Base-by-base conservation (phyloP, 2,888 invertebrate genomes). In the Mechanitis messenoides region DNA sequence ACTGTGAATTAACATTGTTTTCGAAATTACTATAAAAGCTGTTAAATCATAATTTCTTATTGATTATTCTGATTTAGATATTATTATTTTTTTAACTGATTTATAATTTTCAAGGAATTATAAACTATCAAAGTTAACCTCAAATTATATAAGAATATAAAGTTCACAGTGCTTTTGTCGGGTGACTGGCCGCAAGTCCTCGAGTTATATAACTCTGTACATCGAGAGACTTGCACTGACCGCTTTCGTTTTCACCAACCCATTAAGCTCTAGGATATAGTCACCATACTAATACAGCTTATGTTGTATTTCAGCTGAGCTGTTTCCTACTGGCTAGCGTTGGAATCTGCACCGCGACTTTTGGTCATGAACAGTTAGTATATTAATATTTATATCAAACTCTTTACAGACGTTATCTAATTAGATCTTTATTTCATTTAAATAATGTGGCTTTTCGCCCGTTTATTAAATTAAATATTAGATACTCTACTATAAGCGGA, bases 341-440 rank as follows among this genome's bases (percentile, higher is more conserved):
- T 82, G 87, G 85, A 72, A 79, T 85, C 81, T 83, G 85, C 85
- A 74, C 82, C 75, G 89, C 89, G 81, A 90, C 90, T 80, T 90
- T 90, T 79, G 89, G 89, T 78, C 76, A 80, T 78, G 87, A 89
- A 85, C 89, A 89, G 90, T 90, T 81, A 89, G 90, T 90, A 87
- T 83, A 72, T 74, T 68, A 71, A 74, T 75, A 73, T 76, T 71
- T 67, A 63, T 65, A 68, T 61, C 58, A 64, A 69, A 31, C 9
- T 50, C 28, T 70, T 67, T 63, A 65, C 65, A 65, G 56, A 53
- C 63, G 55, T 45, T 59, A 33, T 31, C 56, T 64, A 63, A 69
- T 69, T 59, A 56, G 2, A 7, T 20, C 45, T n/a, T 54, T 45
- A 20, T 42, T n/a, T 38, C 5, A 3, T 50, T 42, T 45, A 35